phyloP scores from a whole-genome alignment of 2,888 invertebrate species.

The Gonocerus acuteangulatus region DNA sequence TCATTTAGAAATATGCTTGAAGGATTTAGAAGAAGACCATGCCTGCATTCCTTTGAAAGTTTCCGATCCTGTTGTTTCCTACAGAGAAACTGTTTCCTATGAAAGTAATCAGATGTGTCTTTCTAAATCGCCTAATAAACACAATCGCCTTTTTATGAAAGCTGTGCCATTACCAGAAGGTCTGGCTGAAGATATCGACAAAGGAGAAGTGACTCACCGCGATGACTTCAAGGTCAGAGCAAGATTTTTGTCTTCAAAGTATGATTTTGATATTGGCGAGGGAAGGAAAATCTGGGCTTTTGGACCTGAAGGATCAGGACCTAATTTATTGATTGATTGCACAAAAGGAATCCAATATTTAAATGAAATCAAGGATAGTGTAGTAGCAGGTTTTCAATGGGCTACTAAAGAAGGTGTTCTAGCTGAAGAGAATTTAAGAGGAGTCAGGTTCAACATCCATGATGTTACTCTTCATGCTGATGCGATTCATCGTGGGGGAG shows the following conservation, averaged over 20 bases:
- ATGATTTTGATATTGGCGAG: conserved; percentile 94
- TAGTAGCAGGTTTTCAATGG: conserved; percentile 99
- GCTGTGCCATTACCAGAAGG: conserved; percentile 95
- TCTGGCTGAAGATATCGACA: conserved; percentile 93
- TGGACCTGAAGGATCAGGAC: conserved; percentile 97
- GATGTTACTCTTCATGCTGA: conserved; percentile 99
- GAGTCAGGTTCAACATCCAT: conserved; percentile 91
- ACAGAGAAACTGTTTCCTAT: conserved; percentile 92
- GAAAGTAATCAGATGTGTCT: conserved; percentile 92
- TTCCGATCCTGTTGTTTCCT: conserved; percentile 97
- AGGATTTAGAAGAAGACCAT: conserved; percentile 97
- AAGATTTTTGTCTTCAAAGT: conserved; percentile 88
- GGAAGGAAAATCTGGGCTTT: conserved; percentile 99
- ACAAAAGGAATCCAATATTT: conserved; percentile 99
- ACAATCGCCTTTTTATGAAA: conserved; percentile 95
- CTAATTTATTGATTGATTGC: conserved; percentile 95
- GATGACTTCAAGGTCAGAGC: conserved; percentile 97
- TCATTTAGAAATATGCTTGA: conserved; percentile 98
- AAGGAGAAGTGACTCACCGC: conserved; percentile 86
- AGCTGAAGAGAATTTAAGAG: conserved; percentile 95
- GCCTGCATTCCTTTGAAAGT: conserved; percentile 98
- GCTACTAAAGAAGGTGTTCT: conserved; percentile 98
- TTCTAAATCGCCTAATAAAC: conserved; percentile 99
- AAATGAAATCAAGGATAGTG: conserved; percentile 99
- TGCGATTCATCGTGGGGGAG: conserved; percentile 99